These are phyloP conservation scores for Dynastes grantii DNA, from an alignment of 2,888 invertebrate genomes.

Conservation along the genomic window DNA sequence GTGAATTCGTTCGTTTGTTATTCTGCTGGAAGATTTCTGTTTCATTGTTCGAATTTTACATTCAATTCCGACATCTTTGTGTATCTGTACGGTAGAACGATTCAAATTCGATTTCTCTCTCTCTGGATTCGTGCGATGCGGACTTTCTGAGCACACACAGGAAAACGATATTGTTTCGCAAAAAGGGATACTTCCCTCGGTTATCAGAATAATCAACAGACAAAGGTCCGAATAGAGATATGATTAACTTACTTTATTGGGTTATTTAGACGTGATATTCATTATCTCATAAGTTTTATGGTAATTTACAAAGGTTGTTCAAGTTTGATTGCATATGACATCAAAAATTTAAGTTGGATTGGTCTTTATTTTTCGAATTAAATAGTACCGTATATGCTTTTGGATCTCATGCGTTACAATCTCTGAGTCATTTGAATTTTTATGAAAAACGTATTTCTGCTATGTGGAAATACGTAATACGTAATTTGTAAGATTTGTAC, in stretches of 20 bases:
- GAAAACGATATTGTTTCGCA: slow-evolving; percentile 39
- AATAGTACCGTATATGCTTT: no score
- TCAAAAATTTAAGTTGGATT: no score
- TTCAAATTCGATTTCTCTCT: slow-evolving; percentile 43
- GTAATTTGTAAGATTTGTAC: no score
- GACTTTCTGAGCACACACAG: slow-evolving; percentile 16
- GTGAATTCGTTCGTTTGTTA: slow-evolving; percentile 42
- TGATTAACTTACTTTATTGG: not conserved
- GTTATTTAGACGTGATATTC: no score
- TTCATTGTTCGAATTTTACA: slow-evolving; percentile 48
- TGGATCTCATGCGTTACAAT: no score
- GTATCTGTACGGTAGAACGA: slow-evolving; percentile 38
- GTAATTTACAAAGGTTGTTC: no score
- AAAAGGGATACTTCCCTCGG: slow-evolving; percentile 16
- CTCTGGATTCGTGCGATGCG: slow-evolving; percentile 9
- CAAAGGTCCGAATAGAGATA: not conserved
- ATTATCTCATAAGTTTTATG: no score
- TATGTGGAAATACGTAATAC: no score
- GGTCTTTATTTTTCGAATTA: no score
- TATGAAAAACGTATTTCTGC: no score
- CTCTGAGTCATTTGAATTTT: no score
- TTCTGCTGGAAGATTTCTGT: slow-evolving; percentile 40
- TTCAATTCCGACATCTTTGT: slow-evolving; percentile 46
- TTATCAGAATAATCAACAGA: slow-evolving; percentile 8
- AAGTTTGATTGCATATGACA: no score